These are phyloP conservation scores for Scrobipalpa costella DNA, from an alignment of 2,888 invertebrate genomes.

Conservation along the genomic window DNA sequence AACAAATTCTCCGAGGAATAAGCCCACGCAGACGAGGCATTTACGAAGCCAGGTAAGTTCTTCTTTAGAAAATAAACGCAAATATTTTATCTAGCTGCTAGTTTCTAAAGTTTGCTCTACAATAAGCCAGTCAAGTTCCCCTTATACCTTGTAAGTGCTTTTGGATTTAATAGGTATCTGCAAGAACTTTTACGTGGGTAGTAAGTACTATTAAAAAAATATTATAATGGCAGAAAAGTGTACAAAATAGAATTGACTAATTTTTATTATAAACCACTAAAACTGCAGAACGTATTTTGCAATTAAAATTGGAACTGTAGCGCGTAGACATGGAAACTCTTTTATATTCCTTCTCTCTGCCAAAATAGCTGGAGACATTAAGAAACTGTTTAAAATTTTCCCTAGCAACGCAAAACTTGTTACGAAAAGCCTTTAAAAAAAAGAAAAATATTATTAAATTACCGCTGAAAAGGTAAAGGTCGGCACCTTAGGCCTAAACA, in stretches of 20 bases:
- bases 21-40: conserved; percentile 25
- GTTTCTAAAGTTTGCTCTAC: conserved; percentile 18
- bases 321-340: too few relatives aligned
- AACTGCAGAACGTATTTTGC: too few relatives aligned
- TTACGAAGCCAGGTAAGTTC: conserved; percentile 21
- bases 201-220: too few relatives aligned
- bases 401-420: background rate
- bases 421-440: conserved; percentile 2
- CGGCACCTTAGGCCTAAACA: conserved; percentile 25
- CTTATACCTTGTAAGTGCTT: conserved; percentile 6
- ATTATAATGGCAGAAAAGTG: too few relatives aligned
- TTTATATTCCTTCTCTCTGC: background rate
- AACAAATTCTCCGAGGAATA: conserved; percentile 24
- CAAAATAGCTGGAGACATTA: too few relatives aligned
- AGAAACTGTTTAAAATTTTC: background rate
- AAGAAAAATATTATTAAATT: conserved; percentile 21
- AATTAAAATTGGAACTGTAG: too few relatives aligned
- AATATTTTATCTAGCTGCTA: conserved; percentile 22
- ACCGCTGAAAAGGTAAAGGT: conserved; percentile 21
- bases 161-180: conserved; percentile 8
- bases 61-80: conserved; percentile 24
- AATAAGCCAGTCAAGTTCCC: conserved; percentile 15
- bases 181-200: background rate
- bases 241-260: too few relatives aligned
- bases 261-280: too few relatives aligned